These are phyloP conservation scores for Leucopternis melanops DNA, from an alignment of 2,113 vertebrate genomes.

Conservation along the genomic window DNA sequence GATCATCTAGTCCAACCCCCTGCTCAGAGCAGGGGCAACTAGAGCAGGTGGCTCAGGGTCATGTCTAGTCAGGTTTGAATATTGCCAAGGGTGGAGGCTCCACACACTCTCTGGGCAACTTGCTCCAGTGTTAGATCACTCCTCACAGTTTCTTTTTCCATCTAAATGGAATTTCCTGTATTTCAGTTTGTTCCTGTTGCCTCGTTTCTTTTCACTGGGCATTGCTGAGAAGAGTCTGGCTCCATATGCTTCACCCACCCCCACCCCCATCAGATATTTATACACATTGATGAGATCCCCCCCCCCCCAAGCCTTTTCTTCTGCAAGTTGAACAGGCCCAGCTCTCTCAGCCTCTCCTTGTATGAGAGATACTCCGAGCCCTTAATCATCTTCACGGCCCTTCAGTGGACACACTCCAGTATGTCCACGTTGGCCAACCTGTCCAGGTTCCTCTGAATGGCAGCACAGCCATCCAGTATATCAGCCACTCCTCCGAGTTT, in stretches of 20 bases:
- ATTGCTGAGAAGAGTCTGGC: neutral
- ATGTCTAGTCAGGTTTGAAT: neutral
- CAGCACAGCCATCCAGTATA: neutral
- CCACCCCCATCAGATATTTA: accelerated
- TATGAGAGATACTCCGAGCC: neutral
- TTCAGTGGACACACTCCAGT: neutral
- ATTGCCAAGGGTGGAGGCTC: neutral
- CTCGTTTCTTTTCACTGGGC: neutral
- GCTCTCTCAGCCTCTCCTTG: neutral
- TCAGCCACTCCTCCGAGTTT: neutral
- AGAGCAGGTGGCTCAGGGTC: neutral
- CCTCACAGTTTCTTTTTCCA: neutral
- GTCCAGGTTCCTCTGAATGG: neutral
- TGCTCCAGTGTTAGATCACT: neutral
- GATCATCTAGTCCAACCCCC: neutral
- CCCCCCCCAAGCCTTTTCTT: neutral
- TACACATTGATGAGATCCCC: neutral
- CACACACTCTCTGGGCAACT: neutral
- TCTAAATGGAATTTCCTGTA: neutral
- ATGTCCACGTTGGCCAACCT: neutral
- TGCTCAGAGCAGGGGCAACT: neutral
- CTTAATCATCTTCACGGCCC: neutral
- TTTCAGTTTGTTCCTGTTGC: neutral
- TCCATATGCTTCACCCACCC: neutral
- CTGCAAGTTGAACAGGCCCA: neutral